These are phyloP conservation scores for Machimus rusticus DNA, from an alignment of 2,888 invertebrate genomes.

Conservation along the genomic window DNA sequence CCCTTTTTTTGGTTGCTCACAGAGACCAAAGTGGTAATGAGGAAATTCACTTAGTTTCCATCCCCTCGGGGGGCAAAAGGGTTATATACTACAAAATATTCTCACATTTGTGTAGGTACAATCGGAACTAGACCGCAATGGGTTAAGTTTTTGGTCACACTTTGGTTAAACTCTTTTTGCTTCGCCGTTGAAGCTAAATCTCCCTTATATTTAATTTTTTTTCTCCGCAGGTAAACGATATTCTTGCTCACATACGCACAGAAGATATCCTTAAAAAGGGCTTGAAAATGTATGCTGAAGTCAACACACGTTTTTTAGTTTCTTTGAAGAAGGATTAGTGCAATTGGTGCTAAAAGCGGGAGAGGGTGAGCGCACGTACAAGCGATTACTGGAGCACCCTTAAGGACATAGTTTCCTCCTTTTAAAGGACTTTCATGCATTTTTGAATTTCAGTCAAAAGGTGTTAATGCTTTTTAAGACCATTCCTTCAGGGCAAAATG, in stretches of 20 bases:
- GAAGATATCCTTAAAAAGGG: neutral
- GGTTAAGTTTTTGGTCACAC: neutral
- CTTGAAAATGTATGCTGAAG: neutral
- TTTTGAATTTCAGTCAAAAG: neutral
- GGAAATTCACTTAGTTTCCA: conserved; percentile 25
- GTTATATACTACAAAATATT: neutral
- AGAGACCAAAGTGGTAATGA: conserved; percentile 34
- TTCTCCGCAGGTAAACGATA: neutral
- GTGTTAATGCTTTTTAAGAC: neutral
- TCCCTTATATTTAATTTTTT: neutral
- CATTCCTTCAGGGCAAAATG: neutral
- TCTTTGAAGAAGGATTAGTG: neutral
- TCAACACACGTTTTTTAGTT: neutral
- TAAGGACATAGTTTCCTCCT: neutral
- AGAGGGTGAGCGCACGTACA: neutral
- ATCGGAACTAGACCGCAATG: neutral
- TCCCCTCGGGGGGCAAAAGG: neutral
- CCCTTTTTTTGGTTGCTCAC: conserved; percentile 1
- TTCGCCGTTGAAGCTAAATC: neutral
- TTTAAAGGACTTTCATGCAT: neutral
- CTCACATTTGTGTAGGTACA: neutral
- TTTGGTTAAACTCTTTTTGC: neutral
- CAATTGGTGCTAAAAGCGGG: neutral
- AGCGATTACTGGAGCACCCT: neutral
- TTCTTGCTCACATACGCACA: neutral